Conservation (phyloP, 2,113 vertebrate species). For the Telmatochromis sp. region DNA sequence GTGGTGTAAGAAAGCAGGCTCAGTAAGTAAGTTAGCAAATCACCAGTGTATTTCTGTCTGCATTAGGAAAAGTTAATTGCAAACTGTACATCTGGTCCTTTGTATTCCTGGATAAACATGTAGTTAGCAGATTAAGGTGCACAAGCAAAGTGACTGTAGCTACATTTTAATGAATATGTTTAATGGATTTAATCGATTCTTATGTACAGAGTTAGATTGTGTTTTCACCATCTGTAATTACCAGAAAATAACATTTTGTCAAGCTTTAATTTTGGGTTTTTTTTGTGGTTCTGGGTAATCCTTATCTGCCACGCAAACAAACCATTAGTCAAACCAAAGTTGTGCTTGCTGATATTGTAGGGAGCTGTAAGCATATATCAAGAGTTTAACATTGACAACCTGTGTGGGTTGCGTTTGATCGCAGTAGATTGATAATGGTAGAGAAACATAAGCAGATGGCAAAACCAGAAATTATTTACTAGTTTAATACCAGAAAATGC, state of each 20-base stretch:
- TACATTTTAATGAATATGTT: background rate
- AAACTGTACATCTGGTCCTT: background rate
- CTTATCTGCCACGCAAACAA: background rate
- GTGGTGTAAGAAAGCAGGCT: background rate
- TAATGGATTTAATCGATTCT: background rate
- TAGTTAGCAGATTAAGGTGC: background rate
- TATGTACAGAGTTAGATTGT: background rate
- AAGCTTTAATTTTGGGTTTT: rapidly evolving
- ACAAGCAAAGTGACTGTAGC: background rate
- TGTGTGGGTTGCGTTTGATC: background rate
- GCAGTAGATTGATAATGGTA: background rate
- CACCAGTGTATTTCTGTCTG: background rate
- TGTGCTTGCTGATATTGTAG: background rate
- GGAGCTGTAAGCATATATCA: background rate
- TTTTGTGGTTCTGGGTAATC: background rate
- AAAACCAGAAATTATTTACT: background rate
- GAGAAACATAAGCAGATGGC: background rate
- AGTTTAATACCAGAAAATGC: background rate
- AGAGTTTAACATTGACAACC: background rate
- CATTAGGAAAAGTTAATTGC: background rate
- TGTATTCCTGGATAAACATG: background rate
- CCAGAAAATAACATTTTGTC: background rate
- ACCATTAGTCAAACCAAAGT: background rate
- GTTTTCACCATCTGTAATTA: background rate
- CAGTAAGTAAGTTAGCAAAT: background rate